phyloP scores from a whole-genome alignment of 2,888 invertebrate species.

The Tupiocoris notatus region DNA sequence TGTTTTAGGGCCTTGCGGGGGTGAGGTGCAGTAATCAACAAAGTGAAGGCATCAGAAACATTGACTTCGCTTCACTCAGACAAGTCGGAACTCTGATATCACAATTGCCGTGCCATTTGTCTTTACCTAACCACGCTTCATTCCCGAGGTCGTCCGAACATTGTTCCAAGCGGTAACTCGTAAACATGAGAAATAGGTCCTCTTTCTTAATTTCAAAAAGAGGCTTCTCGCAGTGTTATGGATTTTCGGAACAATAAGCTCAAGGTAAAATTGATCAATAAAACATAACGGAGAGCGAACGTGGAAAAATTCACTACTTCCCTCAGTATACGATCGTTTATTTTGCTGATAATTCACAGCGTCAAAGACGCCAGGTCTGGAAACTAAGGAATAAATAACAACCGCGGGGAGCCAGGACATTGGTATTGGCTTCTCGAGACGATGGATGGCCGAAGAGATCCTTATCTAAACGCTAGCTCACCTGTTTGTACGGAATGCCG shows the following conservation, averaged over 20 bases:
- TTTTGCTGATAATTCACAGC: too few species aligned
- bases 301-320: too few species aligned
- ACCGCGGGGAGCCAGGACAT: background rate
- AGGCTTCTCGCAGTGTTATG: too few species aligned
- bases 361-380: background rate
- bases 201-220: too few species aligned
- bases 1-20: background rate
- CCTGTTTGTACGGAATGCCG: constrained; percentile 10
- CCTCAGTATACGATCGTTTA: too few species aligned
- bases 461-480: constrained; percentile 25
- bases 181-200: too few species aligned
- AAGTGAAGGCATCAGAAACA: background rate
- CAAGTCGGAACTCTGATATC: background rate
- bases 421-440: constrained; percentile 11
- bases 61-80: background rate
- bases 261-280: too few species aligned
- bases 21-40: background rate
- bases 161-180: too few species aligned
- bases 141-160: background rate
- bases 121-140: background rate
- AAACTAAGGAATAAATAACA: background rate
- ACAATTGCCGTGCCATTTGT: background rate
- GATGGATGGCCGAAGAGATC: constrained; percentile 21
- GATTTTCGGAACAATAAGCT: too few species aligned
- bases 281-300: too few species aligned